Base-by-base conservation (phyloP, 2,797 vertebrate genomes). In the Sebastes trivittatus region DNA sequence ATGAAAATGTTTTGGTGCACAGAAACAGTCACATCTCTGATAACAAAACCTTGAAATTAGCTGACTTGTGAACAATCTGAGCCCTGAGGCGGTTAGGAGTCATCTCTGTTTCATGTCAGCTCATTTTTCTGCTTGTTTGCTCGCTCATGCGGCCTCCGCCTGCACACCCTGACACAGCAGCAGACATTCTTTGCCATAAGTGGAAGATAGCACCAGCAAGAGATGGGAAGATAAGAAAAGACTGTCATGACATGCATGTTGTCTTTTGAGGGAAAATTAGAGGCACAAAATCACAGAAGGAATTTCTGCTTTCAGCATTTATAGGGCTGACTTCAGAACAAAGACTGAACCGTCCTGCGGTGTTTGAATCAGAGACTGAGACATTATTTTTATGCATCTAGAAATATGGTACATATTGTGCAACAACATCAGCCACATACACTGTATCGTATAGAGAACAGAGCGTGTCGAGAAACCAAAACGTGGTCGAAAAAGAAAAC, bases 231-330 rank as follows among this genome's bases (percentile, higher is more conserved):
- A 96, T 95, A 94, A 93, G 88, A 27, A 76, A 88, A 89, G 82
- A 89, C 86, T 96, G 94, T 93, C 90, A 88, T 88, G 90, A 94
- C 95, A 92, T 90, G 94, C 81, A 93, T 83, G 86, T 88, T 86
- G 80, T 91, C 87, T 93, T 93, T 83, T 80, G 63, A 85, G 88
- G 65, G 80, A 65, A 91, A 92, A 80, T 71, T 82, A 83, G 76
- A 92, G 83, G 73, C 84, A 87, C 77, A 89, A 86, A 86, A 91
- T 87, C 66, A 32, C 75, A 10, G 25, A 27, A 90, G 84, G 85
- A 92, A 89, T 93, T 89, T 84, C 71, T 86, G 59, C 64, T 66
- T 59, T 81, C 55, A 60, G 72, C 55, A 80, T 74, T 80, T 81
- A 54, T 29, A 49, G 49, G 55, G 60, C 16, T 18, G 32, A 63